Conservation (phyloP, 2,113 vertebrate genomes). For the Myxocyprinus asiaticus region DNA sequence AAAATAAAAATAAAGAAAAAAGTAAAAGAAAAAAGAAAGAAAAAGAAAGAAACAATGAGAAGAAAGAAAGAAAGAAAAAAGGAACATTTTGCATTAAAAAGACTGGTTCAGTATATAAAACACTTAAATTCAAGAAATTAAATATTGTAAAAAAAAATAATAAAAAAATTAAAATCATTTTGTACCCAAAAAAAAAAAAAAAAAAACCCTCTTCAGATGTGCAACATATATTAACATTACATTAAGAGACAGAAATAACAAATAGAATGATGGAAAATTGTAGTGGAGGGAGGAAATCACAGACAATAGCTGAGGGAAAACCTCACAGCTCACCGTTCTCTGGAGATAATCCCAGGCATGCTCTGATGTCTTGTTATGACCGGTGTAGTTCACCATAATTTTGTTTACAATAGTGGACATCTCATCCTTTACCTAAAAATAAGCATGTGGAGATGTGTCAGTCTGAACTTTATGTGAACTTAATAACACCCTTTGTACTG, state of each 20-base stretch:
- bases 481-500: not conserved
- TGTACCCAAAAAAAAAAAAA: not conserved
- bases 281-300: conserved; percentile 2
- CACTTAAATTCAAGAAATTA: too few species aligned
- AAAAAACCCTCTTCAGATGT: too few species aligned
- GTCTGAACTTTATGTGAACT: not conserved
- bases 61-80: too few species aligned
- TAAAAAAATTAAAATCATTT: too few species aligned
- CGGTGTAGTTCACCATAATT: conserved; percentile 77
- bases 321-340: conserved; percentile 71
- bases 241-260: not conserved
- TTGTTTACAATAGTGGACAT: conserved; percentile 72
- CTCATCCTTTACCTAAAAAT: conserved; percentile 81
- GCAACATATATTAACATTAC: conserved; percentile 16
- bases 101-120: too few species aligned
- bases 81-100: too few species aligned
- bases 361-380: conserved; percentile 70
- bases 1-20: too few species aligned
- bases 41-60: not conserved
- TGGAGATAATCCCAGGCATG: conserved; percentile 91
- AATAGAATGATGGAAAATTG: conserved; percentile 5
- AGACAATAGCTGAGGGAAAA: conserved; percentile 2
- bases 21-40: not conserved
- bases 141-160: too few species aligned
- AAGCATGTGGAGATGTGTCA: not conserved